Evolutionary conservation across 1,140 invertebrate genomes (phyloP).

Genomic region (Triops longicaudatus): DNA sequence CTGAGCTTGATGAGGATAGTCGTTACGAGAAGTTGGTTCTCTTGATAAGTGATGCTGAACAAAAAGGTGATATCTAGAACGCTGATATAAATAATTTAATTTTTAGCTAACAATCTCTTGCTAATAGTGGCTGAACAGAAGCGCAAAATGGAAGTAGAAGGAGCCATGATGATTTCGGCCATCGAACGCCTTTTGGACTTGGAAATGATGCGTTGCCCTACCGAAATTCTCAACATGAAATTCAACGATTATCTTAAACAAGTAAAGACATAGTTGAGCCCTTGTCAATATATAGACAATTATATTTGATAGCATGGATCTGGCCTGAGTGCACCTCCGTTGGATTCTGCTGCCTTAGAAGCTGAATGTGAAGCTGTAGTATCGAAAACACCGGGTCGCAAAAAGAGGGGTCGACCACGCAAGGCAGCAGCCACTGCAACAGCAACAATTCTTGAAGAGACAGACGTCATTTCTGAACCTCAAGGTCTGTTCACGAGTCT

Average conservation of each 20-base stretch:
- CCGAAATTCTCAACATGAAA: not conserved
- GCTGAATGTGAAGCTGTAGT: slow-evolving; percentile 4
- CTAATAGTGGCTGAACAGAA: not conserved
- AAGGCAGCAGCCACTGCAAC: not conserved
- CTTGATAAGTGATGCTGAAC: not conserved
- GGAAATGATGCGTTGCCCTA: not conserved
- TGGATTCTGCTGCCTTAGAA: not conserved
- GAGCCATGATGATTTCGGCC: not conserved
- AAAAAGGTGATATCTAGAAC: not conserved
- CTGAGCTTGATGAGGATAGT: not conserved
- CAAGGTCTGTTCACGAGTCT: not conserved
- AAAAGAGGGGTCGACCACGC: not conserved
- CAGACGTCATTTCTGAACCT: not conserved
- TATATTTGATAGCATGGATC: not conserved
- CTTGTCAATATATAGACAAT: not conserved
- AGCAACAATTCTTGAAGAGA: not conserved
- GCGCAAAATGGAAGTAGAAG: not conserved
- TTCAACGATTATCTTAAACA: not conserved
- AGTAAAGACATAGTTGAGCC: not conserved
- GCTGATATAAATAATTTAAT: not conserved
- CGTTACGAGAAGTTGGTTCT: not conserved
- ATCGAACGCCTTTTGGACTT: not conserved
- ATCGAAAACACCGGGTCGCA: not conserved
- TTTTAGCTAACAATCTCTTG: not conserved
- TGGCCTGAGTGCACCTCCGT: not conserved